A percentile compares a stretch with the other conserved stretches of the same genome.
Evolutionary conservation across 2,113 vertebrate species (phyloP).

Genomic region (Stomatorhinus ivindoensis): DNA sequence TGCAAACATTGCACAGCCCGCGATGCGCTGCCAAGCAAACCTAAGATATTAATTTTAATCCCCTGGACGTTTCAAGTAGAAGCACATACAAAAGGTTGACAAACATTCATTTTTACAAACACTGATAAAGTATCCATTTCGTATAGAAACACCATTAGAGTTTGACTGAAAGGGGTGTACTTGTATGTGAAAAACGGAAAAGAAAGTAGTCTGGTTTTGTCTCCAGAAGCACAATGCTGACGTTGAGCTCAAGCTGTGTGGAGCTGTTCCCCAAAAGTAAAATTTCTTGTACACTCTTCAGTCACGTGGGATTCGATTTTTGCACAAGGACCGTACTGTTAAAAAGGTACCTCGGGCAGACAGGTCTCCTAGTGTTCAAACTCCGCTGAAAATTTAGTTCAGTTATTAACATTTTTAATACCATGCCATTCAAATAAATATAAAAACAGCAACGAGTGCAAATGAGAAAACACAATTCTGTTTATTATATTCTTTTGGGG

Average conservation of each 20-base stretch:
- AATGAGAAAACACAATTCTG: background rate
- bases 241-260: background rate
- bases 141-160: background rate
- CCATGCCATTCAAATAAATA: background rate
- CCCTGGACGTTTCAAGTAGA: background rate
- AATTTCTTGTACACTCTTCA: background rate
- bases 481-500: background rate
- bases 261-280: slow-evolving; percentile 9
- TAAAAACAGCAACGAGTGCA: background rate
- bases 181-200: background rate
- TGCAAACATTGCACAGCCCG: background rate
- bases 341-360: background rate
- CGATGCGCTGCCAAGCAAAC: background rate
- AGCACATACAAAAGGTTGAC: background rate
- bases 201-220: background rate
- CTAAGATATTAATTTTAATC: background rate
- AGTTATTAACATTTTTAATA: background rate
- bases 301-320: slow-evolving; percentile 19
- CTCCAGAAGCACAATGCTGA: background rate
- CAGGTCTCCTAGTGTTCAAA: slow-evolving; percentile 5
- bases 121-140: background rate
- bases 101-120: background rate
- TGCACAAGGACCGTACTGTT: slow-evolving; percentile 16
- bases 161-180: background rate
- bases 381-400: background rate